phyloP scores from a whole-genome alignment of 2,888 invertebrate species.

The Chouioia cunea region DNA sequence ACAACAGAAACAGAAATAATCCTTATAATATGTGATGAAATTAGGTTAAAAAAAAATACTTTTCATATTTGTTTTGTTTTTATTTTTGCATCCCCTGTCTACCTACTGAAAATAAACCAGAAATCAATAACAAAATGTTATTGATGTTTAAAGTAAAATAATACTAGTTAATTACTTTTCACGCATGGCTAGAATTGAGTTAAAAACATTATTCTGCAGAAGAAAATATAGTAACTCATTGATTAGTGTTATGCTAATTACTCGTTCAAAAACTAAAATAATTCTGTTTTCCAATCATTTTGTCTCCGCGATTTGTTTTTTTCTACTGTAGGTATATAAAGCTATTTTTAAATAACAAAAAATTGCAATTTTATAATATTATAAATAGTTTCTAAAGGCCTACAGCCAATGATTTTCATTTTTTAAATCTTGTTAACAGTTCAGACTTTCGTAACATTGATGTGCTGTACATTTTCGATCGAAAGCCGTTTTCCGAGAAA shows the following conservation, averaged over 20 bases:
- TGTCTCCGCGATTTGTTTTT: slow-evolving; percentile 13
- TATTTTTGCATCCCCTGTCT: slow-evolving; percentile 5
- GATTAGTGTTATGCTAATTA: slow-evolving; percentile 33
- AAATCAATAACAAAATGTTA: slow-evolving; percentile 46
- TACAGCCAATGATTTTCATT: slow-evolving; percentile 46
- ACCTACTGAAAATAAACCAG: slow-evolving; percentile 1
- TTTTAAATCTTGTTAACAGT: slow-evolving; percentile 29
- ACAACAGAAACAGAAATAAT: slow-evolving; percentile 13
- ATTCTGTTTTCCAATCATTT: slow-evolving; percentile 23
- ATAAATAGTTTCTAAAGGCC: slow-evolving; percentile 40
- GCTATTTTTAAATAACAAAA: not conserved
- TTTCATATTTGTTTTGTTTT: slow-evolving; percentile 26
- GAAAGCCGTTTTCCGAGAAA: not conserved
- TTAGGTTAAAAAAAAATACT: slow-evolving; percentile 40
- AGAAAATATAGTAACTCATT: slow-evolving; percentile 30
- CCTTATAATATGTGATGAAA: slow-evolving; percentile 30
- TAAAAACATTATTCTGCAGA: slow-evolving; percentile 30
- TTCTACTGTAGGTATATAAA: slow-evolving; percentile 2
- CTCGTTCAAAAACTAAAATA: slow-evolving; percentile 24
- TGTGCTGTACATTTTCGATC: not conserved
- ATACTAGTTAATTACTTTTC: slow-evolving; percentile 38
- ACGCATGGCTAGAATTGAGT: slow-evolving; percentile 41
- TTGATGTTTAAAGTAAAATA: slow-evolving; percentile 37
- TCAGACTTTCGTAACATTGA: not conserved
- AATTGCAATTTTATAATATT: slow-evolving; percentile 33